Evolutionary conservation across 2,797 vertebrate genomes (phyloP), one percentile per base, ranked within the genome.

Genomic region (Danio albolineatus): DNA sequence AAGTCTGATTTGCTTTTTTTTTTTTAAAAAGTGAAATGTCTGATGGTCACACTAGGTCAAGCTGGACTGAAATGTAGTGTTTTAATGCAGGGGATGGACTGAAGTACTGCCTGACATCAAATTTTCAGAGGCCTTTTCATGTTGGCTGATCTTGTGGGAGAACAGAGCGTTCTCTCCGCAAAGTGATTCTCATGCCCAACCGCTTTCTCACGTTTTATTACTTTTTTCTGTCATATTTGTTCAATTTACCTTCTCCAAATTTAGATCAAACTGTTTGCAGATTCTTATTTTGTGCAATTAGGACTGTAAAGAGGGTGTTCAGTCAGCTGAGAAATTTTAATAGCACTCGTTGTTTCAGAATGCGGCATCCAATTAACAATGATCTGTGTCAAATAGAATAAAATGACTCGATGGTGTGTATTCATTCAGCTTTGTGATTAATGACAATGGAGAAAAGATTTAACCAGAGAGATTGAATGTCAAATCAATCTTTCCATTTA

Each of bases 11-110:
- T n/a, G n/a, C n/a, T n/a, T n/a, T n/a, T 59, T 54, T 49, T 36
- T 39, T 28, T 70, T 53, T 39, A 39, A 39, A 17, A 54, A 39
- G 36, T n/a, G 53, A 6, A 14, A 41, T 7, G 59, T 13, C 49
- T 74, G 44, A 49, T 48, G 43, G 72, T 61, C 56, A 74, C 17
- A 53, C n/a, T 38, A 53, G 49, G 49, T 39, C 67, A 54, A 49
- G 6, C 10, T 41, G 28, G 7, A 17, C 17, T 14, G 46, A 62
- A 53, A 4, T 10, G 46, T 5, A n/a, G 51, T 64, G 48, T 41
- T 53, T 28, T 53, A 7, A 51, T 17, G 4, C 9, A 19, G 4
- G n/a, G 39, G 2, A 17, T 41, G 36, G n/a, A 54, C n/a, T 41
- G 41, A 71, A 71, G 46, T 19, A 44, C 59, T 64, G 73, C 59